These are phyloP conservation scores for Sacculina carcini DNA, from an alignment of 2,888 invertebrate species.

Conservation along the genomic window DNA sequence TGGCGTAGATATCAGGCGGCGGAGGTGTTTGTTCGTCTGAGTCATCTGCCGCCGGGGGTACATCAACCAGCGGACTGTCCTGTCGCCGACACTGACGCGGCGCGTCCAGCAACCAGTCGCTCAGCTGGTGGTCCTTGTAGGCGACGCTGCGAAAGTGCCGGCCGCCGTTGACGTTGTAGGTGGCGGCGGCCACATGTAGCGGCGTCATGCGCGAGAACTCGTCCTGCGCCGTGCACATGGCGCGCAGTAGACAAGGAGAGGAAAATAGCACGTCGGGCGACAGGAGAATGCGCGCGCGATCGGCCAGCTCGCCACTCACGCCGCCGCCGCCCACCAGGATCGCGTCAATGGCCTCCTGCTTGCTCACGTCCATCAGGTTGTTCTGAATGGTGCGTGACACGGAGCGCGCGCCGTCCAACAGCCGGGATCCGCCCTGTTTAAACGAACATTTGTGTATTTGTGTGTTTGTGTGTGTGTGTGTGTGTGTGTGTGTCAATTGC, in stretches of 20 bases:
- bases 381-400: constrained; percentile 96
- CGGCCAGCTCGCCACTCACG: constrained; percentile 57
- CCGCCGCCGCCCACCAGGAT: constrained; percentile 70
- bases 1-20: constrained; percentile 78
- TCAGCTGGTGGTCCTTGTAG: constrained; percentile 31
- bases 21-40: constrained; percentile 22
- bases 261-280: constrained; percentile 45
- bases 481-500: no score
- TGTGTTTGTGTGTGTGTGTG: no score
- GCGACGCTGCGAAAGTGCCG: constrained; percentile 92
- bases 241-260: constrained; percentile 31
- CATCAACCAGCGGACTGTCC: no score
- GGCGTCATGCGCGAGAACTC: constrained; percentile 45
- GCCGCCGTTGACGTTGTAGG: constrained; percentile 98
- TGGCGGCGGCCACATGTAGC: constrained; percentile 63
- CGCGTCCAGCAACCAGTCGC: constrained; percentile 22
- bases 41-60: constrained; percentile 10
- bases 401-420: constrained; percentile 92
- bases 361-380: constrained; percentile 68
- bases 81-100: constrained; percentile 22
- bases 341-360: constrained; percentile 75
- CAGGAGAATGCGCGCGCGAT: constrained; percentile 61
- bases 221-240: constrained; percentile 54
- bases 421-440: constrained; percentile 23
- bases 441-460: constrained; percentile 1